Evolutionary conservation across 2,113 vertebrate species (phyloP).

Genomic region (Morone chrysops): DNA sequence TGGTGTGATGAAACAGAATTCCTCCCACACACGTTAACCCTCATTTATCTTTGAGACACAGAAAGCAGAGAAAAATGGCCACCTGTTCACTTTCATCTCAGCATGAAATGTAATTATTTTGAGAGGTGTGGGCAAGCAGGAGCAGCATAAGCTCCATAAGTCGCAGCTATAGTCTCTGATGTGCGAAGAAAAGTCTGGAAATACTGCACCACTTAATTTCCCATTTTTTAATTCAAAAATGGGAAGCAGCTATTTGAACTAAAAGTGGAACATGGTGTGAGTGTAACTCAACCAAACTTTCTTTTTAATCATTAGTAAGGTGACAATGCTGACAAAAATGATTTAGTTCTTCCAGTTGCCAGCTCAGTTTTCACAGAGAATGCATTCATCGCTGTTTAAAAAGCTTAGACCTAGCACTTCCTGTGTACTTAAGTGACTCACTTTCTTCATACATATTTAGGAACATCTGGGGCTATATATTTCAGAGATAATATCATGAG

Average conservation of each 20-base stretch:
- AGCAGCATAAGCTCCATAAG: neutral
- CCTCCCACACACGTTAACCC: constrained; percentile 63
- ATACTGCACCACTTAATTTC: constrained; percentile 5
- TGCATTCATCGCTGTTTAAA: neutral
- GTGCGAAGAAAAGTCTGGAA: constrained; percentile 25
- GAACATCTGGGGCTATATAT: neutral
- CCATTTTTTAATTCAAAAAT: constrained; percentile 1
- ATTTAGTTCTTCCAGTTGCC: neutral
- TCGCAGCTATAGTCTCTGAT: constrained; percentile 22
- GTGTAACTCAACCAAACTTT: neutral
- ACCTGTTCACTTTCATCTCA: constrained; percentile 65
- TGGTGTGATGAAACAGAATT: constrained; percentile 51
- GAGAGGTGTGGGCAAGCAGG: constrained; percentile 39
- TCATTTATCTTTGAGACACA: constrained; percentile 68
- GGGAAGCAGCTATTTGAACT: constrained; percentile 4
- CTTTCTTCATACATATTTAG: neutral
- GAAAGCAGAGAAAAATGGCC: constrained; percentile 65
- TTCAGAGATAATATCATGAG: neutral
- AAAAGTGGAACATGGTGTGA: neutral
- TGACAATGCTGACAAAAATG: neutral
- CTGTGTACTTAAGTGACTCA: neutral
- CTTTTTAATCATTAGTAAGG: neutral
- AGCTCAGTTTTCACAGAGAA: neutral
- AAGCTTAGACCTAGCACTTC: neutral
- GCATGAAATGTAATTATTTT: constrained; percentile 65